phyloP scores from a whole-genome alignment of 2,888 invertebrate genomes.

The Dione juno region DNA sequence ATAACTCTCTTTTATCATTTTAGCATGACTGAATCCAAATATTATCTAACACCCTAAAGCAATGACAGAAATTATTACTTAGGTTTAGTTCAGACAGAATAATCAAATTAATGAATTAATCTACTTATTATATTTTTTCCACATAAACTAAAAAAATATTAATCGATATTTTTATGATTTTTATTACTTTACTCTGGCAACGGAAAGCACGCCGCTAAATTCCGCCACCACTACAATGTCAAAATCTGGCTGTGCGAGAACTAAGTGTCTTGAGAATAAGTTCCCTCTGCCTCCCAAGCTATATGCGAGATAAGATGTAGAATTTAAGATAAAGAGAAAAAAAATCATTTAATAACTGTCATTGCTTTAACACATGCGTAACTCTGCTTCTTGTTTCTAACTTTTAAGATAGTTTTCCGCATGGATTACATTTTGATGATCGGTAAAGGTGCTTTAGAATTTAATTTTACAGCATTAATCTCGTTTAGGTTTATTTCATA shows the following conservation, averaged over 20 bases:
- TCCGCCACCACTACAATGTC: no score
- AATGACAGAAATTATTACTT: constrained; percentile 11
- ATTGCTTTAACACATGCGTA: constrained; percentile 1
- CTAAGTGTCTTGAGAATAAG: no score
- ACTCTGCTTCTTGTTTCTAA: constrained; percentile 1
- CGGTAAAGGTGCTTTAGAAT: background rate
- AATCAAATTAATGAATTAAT: background rate
- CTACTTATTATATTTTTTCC: background rate
- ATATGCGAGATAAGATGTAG: background rate
- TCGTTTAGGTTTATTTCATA: background rate
- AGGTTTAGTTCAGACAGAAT: background rate
- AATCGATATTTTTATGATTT: background rate
- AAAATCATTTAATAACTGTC: background rate
- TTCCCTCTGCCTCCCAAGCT: no score
- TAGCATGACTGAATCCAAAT: background rate
- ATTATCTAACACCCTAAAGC: background rate
- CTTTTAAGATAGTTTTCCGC: background rate
- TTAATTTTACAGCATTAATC: background rate
- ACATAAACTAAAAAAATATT: background rate
- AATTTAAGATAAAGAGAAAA: background rate
- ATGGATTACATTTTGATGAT: background rate
- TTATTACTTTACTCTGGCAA: no score
- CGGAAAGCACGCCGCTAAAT: no score
- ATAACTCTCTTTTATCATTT: background rate
- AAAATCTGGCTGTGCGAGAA: no score